Percentiles rank a stretch among this genome's conserved stretches.
These are phyloP conservation scores for Smutsia temminckii DNA, from an alignment of 2,797 vertebrate genomes.

Conservation along the genomic window DNA sequence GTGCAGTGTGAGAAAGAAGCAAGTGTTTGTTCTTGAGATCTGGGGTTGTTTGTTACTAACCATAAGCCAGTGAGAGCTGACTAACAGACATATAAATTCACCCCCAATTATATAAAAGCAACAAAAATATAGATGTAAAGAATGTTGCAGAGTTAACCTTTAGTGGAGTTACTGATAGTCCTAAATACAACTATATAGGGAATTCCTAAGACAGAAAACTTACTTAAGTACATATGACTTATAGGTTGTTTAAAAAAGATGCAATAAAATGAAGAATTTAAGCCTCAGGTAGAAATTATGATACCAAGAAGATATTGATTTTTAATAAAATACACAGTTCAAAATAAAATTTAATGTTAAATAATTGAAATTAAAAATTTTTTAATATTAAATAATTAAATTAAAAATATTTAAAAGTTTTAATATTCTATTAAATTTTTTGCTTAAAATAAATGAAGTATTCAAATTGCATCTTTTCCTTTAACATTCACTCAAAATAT, in stretches of 20 bases:
- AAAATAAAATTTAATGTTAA: neutral
- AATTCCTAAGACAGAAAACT: neutral
- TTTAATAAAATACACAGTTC: neutral
- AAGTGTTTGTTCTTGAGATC: neutral
- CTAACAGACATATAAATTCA: neutral
- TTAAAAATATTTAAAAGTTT: neutral
- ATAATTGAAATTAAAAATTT: too few species aligned
- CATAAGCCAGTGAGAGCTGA: neutral
- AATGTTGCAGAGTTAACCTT: neutral
- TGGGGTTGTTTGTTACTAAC: neutral
- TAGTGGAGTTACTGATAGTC: neutral
- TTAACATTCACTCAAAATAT: conserved; percentile 15
- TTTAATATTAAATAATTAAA: too few species aligned
- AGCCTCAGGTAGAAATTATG: neutral
- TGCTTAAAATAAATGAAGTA: neutral
- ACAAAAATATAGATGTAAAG: neutral
- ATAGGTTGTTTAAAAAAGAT: neutral
- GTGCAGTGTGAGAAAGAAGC: neutral
- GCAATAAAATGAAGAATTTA: neutral
- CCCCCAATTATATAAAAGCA: neutral
- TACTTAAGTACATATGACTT: neutral
- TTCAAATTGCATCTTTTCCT: neutral
- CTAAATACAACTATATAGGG: neutral
- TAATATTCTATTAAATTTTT: neutral
- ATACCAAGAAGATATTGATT: neutral